Percentiles rank a stretch among this genome's conserved stretches.
phyloP scores from a whole-genome alignment of 2,113 vertebrate genomes.

The Terrapene triunguis region DNA sequence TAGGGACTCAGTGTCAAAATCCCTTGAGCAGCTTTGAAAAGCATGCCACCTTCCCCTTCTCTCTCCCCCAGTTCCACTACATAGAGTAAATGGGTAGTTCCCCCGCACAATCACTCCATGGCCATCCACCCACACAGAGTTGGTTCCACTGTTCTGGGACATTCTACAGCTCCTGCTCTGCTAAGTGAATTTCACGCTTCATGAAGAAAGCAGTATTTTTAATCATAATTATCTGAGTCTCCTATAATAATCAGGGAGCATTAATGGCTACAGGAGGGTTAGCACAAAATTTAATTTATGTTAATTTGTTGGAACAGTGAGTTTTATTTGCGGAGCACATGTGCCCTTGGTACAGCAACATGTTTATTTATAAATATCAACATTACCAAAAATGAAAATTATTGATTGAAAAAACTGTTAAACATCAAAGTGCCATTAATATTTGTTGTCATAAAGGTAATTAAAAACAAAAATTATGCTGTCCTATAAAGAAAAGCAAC shows the following conservation, averaged over 20 bases:
- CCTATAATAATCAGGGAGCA: background rate
- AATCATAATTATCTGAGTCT: slow-evolving; percentile 11
- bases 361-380: background rate
- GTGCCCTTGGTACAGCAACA: background rate
- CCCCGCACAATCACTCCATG: no score
- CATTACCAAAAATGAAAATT: background rate
- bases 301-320: slow-evolving; percentile 15
- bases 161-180: background rate
- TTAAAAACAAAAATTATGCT: background rate
- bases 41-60: background rate
- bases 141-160: background rate
- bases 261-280: slow-evolving; percentile 11
- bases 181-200: fast-evolving
- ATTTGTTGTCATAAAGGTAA: background rate
- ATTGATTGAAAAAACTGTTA: background rate
- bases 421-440: fast-evolving
- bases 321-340: background rate
- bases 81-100: no score
- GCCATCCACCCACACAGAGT: background rate
- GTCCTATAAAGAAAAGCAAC: background rate
- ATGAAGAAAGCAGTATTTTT: fast-evolving
- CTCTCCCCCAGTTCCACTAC: background rate
- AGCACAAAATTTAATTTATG: background rate
- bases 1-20: background rate
- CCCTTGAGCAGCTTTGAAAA: background rate